Conservation (phyloP, 1,140 invertebrate species). For the Onthophagus taurus region DNA sequence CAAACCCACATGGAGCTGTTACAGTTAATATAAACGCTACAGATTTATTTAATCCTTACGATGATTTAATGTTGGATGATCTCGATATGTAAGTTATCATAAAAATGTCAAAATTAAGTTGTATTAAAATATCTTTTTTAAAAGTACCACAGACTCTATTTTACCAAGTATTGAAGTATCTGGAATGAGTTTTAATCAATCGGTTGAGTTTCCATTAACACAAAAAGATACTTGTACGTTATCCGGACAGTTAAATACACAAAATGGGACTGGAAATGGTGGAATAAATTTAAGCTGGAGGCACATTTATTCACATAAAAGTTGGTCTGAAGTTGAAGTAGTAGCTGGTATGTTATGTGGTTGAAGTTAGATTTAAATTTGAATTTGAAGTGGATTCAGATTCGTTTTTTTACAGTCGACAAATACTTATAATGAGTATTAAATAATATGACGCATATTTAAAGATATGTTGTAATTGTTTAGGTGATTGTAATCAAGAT, state of each 20-base stretch:
- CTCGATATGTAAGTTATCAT: slow-evolving; percentile 28
- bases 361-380: no score
- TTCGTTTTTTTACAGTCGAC: no score
- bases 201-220: slow-evolving; percentile 86
- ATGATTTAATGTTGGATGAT: slow-evolving; percentile 36
- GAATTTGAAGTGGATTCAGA: no score
- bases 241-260: slow-evolving; percentile 68
- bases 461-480: no score
- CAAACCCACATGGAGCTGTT: slow-evolving; percentile 82
- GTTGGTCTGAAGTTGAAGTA: slow-evolving; percentile 74
- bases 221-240: slow-evolving; percentile 70
- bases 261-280: slow-evolving; percentile 78
- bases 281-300: slow-evolving; percentile 64
- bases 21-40: slow-evolving; percentile 87
- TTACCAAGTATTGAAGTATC: slow-evolving; percentile 79
- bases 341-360: slow-evolving; percentile 48
- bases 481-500: no score
- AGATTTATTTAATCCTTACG: slow-evolving; percentile 79
- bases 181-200: slow-evolving; percentile 84
- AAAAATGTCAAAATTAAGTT: background rate
- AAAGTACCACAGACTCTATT: background rate
- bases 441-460: no score
- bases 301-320: slow-evolving; percentile 66
- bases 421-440: no score
- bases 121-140: slow-evolving; percentile 1